phyloP scores from a whole-genome alignment of 2,113 vertebrate species.

The Dasyurus viverrinus region DNA sequence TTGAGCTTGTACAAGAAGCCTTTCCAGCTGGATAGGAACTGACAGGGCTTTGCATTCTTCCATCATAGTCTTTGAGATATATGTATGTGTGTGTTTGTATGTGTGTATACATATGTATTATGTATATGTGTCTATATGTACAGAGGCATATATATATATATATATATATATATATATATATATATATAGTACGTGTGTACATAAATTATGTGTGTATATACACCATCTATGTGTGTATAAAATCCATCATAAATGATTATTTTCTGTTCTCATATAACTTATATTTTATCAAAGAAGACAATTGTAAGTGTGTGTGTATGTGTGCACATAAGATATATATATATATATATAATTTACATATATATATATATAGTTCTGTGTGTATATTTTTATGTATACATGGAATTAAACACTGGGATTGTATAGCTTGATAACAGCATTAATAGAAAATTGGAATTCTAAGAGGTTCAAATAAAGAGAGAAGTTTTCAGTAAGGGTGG shows the following conservation, averaged over 20 bases:
- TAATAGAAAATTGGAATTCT: background rate
- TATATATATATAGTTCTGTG: background rate
- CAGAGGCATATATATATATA: fast-evolving
- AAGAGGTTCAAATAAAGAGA: background rate
- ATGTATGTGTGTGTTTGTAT: background rate
- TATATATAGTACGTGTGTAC: background rate
- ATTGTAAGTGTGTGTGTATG: background rate
- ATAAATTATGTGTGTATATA: background rate
- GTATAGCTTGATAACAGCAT: background rate
- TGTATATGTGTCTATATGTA: background rate
- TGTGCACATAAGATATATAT: too few relatives aligned
- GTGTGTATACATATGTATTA: background rate
- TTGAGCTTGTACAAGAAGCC: background rate
- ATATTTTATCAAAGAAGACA: background rate
- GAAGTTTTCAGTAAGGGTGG: background rate
- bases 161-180: background rate
- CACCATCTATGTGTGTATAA: background rate
- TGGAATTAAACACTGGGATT: background rate
- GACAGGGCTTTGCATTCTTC: background rate
- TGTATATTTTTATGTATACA: background rate
- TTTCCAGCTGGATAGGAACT: background rate
- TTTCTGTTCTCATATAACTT: background rate
- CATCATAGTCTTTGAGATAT: background rate
- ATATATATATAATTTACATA: background rate
- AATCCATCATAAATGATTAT: background rate